Conservation (phyloP, 2,797 vertebrate genomes). For the Chaunax sp. region DNA sequence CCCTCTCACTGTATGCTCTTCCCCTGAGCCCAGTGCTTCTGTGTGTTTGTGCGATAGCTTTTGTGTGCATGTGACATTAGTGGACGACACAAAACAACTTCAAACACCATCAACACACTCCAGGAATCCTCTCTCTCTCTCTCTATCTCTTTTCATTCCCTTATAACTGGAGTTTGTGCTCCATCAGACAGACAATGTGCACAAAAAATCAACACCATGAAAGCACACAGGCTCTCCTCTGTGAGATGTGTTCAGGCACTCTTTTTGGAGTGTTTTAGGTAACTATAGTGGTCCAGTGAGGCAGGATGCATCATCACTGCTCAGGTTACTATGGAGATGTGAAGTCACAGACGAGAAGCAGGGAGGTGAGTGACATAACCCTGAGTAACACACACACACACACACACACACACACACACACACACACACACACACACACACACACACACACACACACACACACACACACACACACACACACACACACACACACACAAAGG, state of each 20-base stretch:
- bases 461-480: too few relatives aligned
- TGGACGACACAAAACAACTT: constrained; percentile 8
- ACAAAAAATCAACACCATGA: too few relatives aligned
- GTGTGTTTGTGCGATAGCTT: constrained; percentile 11
- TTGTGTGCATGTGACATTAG: not conserved
- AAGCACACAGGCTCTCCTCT: too few relatives aligned
- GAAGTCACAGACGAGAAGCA: constrained; percentile 44
- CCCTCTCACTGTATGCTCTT: constrained; percentile 45
- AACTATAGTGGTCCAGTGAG: constrained; percentile 39
- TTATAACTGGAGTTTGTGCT: constrained; percentile 15
- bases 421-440: not conserved
- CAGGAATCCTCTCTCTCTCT: not conserved
- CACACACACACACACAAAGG: too few relatives aligned
- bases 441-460: too few relatives aligned
- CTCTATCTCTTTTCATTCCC: constrained; percentile 6
- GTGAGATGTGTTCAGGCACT: too few relatives aligned
- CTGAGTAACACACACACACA: constrained; percentile 14
- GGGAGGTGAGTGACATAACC: constrained; percentile 51
- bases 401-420: constrained; percentile 22
- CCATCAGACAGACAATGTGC: too few relatives aligned
- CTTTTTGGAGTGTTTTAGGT: constrained; percentile 16
- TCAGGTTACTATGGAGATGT: constrained; percentile 54
- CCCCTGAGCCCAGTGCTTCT: constrained; percentile 33
- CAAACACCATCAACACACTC: constrained; percentile 13
- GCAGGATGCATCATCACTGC: constrained; percentile 47